Conservation (phyloP, 2,797 vertebrate species). For the Schizopygopsis pylzovi region DNA sequence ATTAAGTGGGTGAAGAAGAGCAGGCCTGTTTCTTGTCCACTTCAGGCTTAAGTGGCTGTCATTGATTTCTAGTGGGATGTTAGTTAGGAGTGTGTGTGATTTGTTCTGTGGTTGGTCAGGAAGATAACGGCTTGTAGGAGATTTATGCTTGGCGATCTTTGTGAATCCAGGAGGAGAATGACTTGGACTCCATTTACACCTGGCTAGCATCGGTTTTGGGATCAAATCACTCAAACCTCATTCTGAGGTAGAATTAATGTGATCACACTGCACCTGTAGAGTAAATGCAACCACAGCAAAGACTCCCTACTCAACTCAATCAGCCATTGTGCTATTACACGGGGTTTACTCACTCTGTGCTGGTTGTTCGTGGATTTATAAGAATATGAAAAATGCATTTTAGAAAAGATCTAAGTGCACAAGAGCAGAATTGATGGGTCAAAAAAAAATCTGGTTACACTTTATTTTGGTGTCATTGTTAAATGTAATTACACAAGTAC, state of each 20-base stretch:
- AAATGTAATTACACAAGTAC: not conserved
- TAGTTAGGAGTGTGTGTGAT: slow-evolving; percentile 63
- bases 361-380: not conserved
- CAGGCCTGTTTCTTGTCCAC: slow-evolving; percentile 34
- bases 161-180: not conserved
- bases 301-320: not conserved
- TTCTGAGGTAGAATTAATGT: not conserved
- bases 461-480: not conserved
- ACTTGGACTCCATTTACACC: not conserved
- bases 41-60: slow-evolving; percentile 57
- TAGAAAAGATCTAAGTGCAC: not conserved
- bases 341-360: not conserved
- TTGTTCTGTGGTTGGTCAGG: slow-evolving; percentile 65
- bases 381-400: not conserved
- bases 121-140: slow-evolving; percentile 51
- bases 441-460: not conserved
- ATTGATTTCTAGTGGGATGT: slow-evolving; percentile 67
- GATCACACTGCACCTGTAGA: not conserved
- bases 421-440: not conserved
- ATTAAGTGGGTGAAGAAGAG: slow-evolving; percentile 49
- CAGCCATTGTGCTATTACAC: not conserved
- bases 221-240: not conserved
- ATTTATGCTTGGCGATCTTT: slow-evolving; percentile 47
- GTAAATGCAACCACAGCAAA: not conserved
- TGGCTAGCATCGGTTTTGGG: not conserved